A percentile compares a stretch with the other conserved stretches of the same genome.
Evolutionary conservation across 2,888 invertebrate genomes (phyloP).

Genomic region (Scotopteryx bipunctaria): DNA sequence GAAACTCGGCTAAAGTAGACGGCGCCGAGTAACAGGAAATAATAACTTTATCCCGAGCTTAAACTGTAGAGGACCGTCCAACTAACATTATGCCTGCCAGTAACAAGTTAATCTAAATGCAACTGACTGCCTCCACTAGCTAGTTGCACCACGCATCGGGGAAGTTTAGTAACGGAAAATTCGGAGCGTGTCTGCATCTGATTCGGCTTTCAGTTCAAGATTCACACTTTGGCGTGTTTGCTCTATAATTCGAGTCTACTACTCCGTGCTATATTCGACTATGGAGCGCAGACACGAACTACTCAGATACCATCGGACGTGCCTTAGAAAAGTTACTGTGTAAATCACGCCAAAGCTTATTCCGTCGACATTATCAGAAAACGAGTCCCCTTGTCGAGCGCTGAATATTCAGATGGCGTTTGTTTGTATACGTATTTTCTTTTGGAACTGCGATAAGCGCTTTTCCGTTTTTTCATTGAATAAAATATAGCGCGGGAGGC

Average conservation of each 20-base stretch:
- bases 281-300: conserved; percentile 37
- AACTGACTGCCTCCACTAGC: conserved; percentile 70
- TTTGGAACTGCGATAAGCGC: conserved; percentile 73
- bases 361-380: conserved; percentile 71
- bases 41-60: conserved; percentile 79
- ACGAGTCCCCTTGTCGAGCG: conserved; percentile 65
- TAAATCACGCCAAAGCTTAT: conserved; percentile 68
- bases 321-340: conserved; percentile 61
- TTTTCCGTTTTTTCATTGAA: conserved; percentile 70
- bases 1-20: conserved; percentile 78
- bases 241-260: conserved; percentile 29
- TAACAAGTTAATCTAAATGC: conserved; percentile 83
- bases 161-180: conserved; percentile 77
- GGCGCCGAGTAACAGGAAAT: conserved; percentile 77
- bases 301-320: conserved; percentile 51
- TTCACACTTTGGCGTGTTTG: conserved; percentile 46
- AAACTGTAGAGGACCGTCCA: conserved; percentile 75
- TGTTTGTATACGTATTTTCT: conserved; percentile 78
- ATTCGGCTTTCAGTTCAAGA: conserved; percentile 50
- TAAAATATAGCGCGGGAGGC: conserved; percentile 73
- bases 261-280: conserved; percentile 30
- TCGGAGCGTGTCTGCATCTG: conserved; percentile 64
- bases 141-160: conserved; percentile 72
- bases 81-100: conserved; percentile 81
- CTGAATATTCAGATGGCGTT: conserved; percentile 76